Evolutionary conservation across 2,888 invertebrate genomes (phyloP).

Genomic region (Cataglyphis albicans): DNA sequence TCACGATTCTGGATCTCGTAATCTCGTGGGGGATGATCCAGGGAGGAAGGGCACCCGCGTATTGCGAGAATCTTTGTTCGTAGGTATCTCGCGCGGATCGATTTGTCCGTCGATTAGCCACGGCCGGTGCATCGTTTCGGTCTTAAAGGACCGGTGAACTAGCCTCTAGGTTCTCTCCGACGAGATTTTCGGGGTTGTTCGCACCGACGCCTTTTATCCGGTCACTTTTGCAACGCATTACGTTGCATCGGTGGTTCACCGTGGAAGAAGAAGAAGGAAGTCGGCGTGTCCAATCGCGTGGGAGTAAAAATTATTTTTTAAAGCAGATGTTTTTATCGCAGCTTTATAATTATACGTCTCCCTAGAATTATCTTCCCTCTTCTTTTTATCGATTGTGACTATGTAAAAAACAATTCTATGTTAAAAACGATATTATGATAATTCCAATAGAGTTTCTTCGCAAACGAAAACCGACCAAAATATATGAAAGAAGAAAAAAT

Average conservation of each 20-base stretch:
- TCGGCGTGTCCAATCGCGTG: slow-evolving; percentile 20
- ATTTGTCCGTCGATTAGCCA: slow-evolving; percentile 51
- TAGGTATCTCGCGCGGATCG: slow-evolving; percentile 5
- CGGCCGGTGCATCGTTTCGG: slow-evolving; percentile 27
- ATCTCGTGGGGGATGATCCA: slow-evolving; percentile 49
- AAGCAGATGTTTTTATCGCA: not conserved
- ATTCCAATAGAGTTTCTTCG: not conserved
- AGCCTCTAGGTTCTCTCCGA: not conserved
- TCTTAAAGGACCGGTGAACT: slow-evolving; percentile 34
- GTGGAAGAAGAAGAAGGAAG: not conserved
- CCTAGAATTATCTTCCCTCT: not conserved
- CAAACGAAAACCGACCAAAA: not conserved
- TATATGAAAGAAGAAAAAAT: not conserved
- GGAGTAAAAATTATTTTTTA: slow-evolving; percentile 16
- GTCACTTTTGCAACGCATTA: slow-evolving; percentile 29
- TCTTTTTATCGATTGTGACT: not conserved
- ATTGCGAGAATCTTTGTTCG: slow-evolving; percentile 15
- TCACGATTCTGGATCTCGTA: slow-evolving; percentile 36
- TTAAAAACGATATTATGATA: not conserved
- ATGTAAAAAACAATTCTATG: not conserved
- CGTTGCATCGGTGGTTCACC: not conserved
- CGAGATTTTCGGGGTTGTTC: slow-evolving; percentile 25
- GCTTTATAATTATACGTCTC: not conserved
- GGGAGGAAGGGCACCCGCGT: slow-evolving; percentile 43
- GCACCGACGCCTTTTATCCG: slow-evolving; percentile 1